Conservation (phyloP, 2,113 vertebrate species). For the Poeciliopsis retropinna region DNA sequence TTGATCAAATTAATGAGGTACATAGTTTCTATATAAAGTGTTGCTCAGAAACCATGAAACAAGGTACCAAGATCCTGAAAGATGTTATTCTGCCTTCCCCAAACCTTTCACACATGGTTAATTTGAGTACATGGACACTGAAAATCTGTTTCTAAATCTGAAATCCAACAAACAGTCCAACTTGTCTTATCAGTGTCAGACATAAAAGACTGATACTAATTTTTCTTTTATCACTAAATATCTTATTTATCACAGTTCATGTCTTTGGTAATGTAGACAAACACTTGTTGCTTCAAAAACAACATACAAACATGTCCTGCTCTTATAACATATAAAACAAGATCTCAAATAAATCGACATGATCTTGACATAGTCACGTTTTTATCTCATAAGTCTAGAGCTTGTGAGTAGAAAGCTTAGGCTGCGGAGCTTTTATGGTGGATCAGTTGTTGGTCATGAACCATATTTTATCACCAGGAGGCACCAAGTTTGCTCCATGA, state of each 20-base stretch:
- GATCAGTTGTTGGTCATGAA: background rate
- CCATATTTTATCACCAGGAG: background rate
- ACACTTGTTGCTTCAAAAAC: background rate
- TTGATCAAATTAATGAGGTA: background rate
- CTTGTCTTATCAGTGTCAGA: background rate
- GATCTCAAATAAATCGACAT: background rate
- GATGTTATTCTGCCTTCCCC: background rate
- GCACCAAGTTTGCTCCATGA: background rate
- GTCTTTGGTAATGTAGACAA: background rate
- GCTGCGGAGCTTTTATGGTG: background rate
- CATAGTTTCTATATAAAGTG: background rate
- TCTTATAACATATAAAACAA: background rate
- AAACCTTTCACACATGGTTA: background rate
- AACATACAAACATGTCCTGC: background rate
- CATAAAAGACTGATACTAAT: background rate
- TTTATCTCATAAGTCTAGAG: background rate
- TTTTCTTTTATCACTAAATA: background rate
- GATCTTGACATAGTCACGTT: background rate
- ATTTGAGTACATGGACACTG: background rate
- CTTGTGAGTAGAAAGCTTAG: background rate
- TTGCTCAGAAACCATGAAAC: background rate
- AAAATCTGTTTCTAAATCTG: background rate
- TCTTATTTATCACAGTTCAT: background rate
- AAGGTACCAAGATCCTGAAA: background rate
- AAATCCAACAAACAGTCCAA: background rate